Percentiles rank a stretch among this genome's conserved stretches.
These are phyloP conservation scores for Marasmarcha lunaedactyla DNA, from an alignment of 2,888 invertebrate species.

Conservation along the genomic window DNA sequence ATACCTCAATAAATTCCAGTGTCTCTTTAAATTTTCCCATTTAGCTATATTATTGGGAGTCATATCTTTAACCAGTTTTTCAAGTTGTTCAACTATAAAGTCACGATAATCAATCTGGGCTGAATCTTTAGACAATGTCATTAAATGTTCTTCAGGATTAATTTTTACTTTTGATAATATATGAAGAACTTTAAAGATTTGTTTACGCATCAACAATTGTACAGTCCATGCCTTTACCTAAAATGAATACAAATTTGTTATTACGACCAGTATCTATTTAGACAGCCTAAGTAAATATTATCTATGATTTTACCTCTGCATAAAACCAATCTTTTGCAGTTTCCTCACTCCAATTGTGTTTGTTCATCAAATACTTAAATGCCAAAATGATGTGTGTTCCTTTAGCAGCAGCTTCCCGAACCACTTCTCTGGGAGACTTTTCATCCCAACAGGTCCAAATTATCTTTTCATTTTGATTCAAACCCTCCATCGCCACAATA, in stretches of 20 bases:
- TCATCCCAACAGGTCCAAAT: conserved; percentile 77
- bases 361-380: conserved; percentile 65
- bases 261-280: conserved; percentile 12
- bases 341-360: conserved; percentile 62
- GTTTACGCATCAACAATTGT: conserved; percentile 71
- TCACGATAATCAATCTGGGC: conserved; percentile 71
- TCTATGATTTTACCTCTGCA: conserved; percentile 59
- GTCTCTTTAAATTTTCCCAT: conserved; percentile 46
- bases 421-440: conserved; percentile 73
- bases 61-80: conserved; percentile 55
- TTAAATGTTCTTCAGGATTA: conserved; percentile 68
- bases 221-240: conserved; percentile 75
- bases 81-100: conserved; percentile 75
- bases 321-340: conserved; percentile 68
- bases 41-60: conserved; percentile 30
- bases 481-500: conserved; percentile 59
- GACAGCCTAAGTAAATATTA: too few relatives aligned
- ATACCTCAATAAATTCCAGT: conserved; percentile 53
- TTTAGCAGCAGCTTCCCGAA: conserved; percentile 76
- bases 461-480: conserved; percentile 67
- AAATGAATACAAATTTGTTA: conserved; percentile 12
- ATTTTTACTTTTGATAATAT: conserved; percentile 73
- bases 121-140: conserved; percentile 69
- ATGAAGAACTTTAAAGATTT: conserved; percentile 75
- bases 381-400: conserved; percentile 73